phyloP scores from a whole-genome alignment of 2,113 vertebrate species.

The Oryzias woworae region DNA sequence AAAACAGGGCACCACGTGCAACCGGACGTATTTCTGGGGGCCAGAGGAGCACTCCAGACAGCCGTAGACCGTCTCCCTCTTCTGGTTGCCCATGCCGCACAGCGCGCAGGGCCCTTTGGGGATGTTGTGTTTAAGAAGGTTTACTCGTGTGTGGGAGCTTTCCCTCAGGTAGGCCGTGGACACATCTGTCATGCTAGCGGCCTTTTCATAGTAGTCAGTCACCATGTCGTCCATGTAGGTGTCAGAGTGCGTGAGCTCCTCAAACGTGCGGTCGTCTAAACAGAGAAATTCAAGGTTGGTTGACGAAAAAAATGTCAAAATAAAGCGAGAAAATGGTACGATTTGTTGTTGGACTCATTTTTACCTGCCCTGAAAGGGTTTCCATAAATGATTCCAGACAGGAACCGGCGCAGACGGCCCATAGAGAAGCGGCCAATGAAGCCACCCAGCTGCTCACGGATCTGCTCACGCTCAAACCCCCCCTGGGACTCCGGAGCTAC shows the following conservation, averaged over 20 bases:
- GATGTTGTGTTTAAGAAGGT: slow-evolving; percentile 96
- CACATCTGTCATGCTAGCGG: slow-evolving; percentile 92
- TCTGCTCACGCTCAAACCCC: slow-evolving; percentile 89
- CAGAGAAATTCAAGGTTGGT: not conserved
- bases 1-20: slow-evolving; percentile 97
- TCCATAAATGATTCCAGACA: slow-evolving; percentile 81
- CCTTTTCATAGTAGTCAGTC: slow-evolving; percentile 92
- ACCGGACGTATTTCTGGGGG: slow-evolving; percentile 89
- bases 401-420: slow-evolving; percentile 77
- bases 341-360: too few relatives aligned
- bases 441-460: slow-evolving; percentile 77
- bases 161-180: slow-evolving; percentile 88
- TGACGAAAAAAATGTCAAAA: too few relatives aligned
- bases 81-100: slow-evolving; percentile 92
- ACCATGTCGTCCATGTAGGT: slow-evolving; percentile 90
- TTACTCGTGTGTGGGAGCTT: slow-evolving; percentile 88
- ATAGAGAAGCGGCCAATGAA: slow-evolving; percentile 77
- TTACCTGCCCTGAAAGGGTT: slow-evolving; percentile 82
- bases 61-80: slow-evolving; percentile 94
- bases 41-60: slow-evolving; percentile 90
- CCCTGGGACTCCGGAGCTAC: slow-evolving; percentile 91
- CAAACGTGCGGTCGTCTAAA: slow-evolving; percentile 87
- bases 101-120: slow-evolving; percentile 93
- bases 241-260: slow-evolving; percentile 86
- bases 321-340: too few relatives aligned